A percentile compares a stretch with the other conserved stretches of the same genome.
Conservation (phyloP, 2,113 vertebrate genomes). For the Tiliqua scincoides region DNA sequence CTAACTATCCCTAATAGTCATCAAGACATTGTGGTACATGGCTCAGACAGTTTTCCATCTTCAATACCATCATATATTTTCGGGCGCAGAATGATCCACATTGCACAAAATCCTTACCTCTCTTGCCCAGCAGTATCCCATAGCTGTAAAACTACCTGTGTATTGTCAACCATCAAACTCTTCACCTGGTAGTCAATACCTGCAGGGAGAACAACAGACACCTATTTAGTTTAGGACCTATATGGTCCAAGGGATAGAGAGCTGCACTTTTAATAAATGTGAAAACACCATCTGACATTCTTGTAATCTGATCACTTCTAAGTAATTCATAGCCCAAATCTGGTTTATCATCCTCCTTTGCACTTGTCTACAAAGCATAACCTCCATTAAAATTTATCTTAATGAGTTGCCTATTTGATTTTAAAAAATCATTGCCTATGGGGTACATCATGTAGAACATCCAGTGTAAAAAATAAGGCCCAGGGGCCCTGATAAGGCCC, state of each 20-base stretch:
- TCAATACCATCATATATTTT: not conserved
- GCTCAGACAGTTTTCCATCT: not conserved
- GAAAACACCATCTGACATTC: no score
- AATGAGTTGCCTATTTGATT: not conserved
- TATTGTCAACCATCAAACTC: constrained; percentile 77
- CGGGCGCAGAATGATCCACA: not conserved
- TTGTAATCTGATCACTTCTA: no score
- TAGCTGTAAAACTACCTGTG: constrained; percentile 79
- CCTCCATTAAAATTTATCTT: not conserved
- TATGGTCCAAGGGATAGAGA: not conserved
- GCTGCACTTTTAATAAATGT: not conserved
- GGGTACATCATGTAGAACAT: not conserved
- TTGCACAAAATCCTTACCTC: constrained; percentile 70
- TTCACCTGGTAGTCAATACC: constrained; percentile 85
- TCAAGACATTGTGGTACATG: not conserved
- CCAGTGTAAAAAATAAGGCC: not conserved
- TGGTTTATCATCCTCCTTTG: not conserved
- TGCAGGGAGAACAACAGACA: constrained; percentile 38
- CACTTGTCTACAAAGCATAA: not conserved
- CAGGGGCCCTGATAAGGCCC: no score
- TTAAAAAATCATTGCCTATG: not conserved
- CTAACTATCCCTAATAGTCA: not conserved
- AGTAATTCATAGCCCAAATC: not conserved
- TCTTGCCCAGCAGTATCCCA: constrained; percentile 90
- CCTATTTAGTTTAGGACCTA: accelerated